These are phyloP conservation scores for Chymomyza costata DNA, from an alignment of 1,140 invertebrate species.

Conservation along the genomic window DNA sequence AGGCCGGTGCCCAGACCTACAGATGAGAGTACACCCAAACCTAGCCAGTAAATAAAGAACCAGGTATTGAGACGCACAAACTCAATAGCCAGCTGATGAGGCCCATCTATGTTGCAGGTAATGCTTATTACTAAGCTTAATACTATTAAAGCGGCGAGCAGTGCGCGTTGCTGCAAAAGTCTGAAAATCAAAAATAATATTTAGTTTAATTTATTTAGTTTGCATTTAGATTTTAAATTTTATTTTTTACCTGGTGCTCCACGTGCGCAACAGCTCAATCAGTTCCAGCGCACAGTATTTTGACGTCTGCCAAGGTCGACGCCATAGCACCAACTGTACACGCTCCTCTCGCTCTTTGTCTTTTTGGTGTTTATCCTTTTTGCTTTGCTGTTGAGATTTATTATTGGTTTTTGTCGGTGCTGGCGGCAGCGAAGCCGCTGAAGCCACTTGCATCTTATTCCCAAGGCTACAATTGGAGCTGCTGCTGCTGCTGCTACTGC, in stretches of 20 bases:
- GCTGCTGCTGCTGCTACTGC: conserved; percentile 11
- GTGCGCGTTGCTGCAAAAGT: conserved; percentile 77
- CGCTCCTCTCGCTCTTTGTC: conserved; percentile 76
- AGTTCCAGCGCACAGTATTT: conserved; percentile 90
- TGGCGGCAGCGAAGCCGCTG: no score
- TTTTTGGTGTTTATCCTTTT: conserved; percentile 71
- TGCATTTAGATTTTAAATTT: background rate
- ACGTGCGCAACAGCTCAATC: conserved; percentile 78
- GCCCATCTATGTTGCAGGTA: conserved; percentile 75
- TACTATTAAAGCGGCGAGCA: conserved; percentile 72
- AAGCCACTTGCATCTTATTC: no score
- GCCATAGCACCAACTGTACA: conserved; percentile 89
- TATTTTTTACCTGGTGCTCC: conserved; percentile 77
- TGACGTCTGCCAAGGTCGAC: conserved; percentile 87
- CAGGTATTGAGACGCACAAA: conserved; percentile 76
- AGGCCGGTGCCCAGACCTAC: conserved; percentile 98
- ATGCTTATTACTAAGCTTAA: conserved; percentile 74
- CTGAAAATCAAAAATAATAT: conserved; percentile 72
- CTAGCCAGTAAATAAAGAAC: conserved; percentile 96
- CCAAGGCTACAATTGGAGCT: background rate
- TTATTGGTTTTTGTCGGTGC: background rate
- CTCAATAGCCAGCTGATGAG: conserved; percentile 75
- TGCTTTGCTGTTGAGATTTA: conserved; percentile 31
- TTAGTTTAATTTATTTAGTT: background rate
- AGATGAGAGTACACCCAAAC: conserved; percentile 96